These are phyloP conservation scores for Philonicus albiceps DNA, from an alignment of 2,888 invertebrate species.

Conservation along the genomic window DNA sequence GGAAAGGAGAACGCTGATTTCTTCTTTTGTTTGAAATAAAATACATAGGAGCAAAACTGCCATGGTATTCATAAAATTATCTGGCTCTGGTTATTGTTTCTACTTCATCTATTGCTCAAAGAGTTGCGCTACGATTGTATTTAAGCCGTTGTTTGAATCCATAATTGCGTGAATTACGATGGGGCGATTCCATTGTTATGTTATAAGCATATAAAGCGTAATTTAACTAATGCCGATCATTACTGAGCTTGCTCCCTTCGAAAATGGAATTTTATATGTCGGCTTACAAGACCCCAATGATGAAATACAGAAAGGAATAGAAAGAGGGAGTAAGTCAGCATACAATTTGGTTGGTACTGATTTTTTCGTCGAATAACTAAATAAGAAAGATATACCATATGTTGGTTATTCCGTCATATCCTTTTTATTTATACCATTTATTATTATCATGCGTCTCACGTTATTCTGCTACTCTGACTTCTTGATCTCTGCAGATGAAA, in stretches of 20 bases:
- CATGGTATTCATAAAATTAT: neutral
- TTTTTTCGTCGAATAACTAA: too few species aligned
- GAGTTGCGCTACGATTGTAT: neutral
- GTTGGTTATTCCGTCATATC: too few species aligned
- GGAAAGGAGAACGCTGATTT: neutral
- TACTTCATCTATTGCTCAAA: neutral
- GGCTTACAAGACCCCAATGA: neutral
- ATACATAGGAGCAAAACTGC: neutral
- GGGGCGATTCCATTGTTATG: neutral
- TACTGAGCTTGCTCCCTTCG: neutral
- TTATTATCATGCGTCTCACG: too few species aligned
- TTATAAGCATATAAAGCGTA: neutral
- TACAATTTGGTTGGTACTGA: too few species aligned
- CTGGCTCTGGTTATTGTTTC: neutral
- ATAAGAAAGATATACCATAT: too few species aligned
- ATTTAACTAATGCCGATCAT: neutral
- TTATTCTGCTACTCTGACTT: too few species aligned
- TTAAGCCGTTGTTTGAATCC: neutral
- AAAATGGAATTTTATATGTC: neutral
- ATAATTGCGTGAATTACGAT: constrained; percentile 4
- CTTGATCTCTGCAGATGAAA: too few species aligned
- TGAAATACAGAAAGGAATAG: neutral
- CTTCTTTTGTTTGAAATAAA: neutral
- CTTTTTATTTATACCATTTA: too few species aligned
- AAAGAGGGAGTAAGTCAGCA: too few species aligned